Conservation (phyloP, 2,888 invertebrate species). For the Leuctra nigra region DNA sequence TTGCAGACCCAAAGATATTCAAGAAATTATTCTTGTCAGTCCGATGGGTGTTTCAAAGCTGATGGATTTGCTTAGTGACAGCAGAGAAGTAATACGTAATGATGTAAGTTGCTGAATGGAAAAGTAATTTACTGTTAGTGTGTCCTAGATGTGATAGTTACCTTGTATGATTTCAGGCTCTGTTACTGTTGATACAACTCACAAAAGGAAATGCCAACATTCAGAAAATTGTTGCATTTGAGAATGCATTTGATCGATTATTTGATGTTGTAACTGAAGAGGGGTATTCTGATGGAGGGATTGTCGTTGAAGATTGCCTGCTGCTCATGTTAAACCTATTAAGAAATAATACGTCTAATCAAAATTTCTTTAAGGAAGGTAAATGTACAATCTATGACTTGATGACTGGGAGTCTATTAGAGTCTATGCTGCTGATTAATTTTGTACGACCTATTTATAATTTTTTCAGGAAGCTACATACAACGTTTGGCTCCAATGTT, state of each 20-base stretch:
- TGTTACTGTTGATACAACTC: conserved; percentile 83
- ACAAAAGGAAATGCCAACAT: conserved; percentile 95
- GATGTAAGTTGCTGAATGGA: conserved; percentile 52
- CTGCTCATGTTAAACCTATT: conserved; percentile 87
- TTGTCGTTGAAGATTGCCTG: conserved; percentile 97
- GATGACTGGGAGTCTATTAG: not conserved
- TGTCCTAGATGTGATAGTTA: conserved; percentile 1
- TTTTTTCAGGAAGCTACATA: conserved; percentile 68
- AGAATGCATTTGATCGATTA: conserved; percentile 94
- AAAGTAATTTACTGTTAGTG: conserved; percentile 1
- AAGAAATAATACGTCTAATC: conserved; percentile 94
- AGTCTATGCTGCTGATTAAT: not conserved
- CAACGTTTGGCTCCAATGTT: conserved; percentile 88
- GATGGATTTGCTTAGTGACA: conserved; percentile 92
- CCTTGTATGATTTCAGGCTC: conserved; percentile 46
- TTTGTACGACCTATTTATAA: no score
- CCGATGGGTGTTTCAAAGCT: conserved; percentile 97
- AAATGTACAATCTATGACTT: conserved; percentile 23
- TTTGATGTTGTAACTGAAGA: conserved; percentile 90
- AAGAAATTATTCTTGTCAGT: conserved; percentile 79
- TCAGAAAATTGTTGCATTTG: conserved; percentile 98
- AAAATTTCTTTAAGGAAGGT: conserved; percentile 96
- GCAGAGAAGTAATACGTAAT: conserved; percentile 91
- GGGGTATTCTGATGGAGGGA: conserved; percentile 90
- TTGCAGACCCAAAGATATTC: conserved; percentile 70